Evolutionary conservation across 2,113 vertebrate species (phyloP), one percentile per base, ranked within the genome.

Genomic region (Solea solea): DNA sequence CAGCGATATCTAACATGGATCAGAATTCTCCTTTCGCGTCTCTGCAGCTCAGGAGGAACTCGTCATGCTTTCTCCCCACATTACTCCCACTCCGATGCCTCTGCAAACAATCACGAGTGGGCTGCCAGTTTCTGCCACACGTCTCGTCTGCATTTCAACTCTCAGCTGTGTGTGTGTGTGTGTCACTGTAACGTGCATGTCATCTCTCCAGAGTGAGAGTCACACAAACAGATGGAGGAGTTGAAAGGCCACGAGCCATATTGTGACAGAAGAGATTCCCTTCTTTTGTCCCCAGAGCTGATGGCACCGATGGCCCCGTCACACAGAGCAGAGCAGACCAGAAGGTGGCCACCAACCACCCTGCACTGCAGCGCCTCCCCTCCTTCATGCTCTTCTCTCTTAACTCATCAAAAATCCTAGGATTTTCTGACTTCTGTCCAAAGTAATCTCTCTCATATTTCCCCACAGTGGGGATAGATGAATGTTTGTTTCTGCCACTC

Each of bases 161-260:
- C 62, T 56, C 51, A 59, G 14, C 55, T 52, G 2, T 5, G 8
- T 13, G 3, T 5, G 3, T 5, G 14, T 1, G 10, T 46, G 74
- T 80, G 73, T 70, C 80, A 85, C 76, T 83, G 75, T 72, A 74
- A 78, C 16, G 27, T 78, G 69, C 59, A 63, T 78, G 83, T 83
- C 79, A 75, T 71, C 63, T 59, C 74, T 79, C 28, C 72, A 0
- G 72, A 80, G 64, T 52, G 60, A 84, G 86, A 74, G 86, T 92
- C 90, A 91, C 88, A 91, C 85, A 93, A 91, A 92, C 93, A 94
- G 92, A 94, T 91, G 93, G 91, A 12, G 86, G 85, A 92, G 92
- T 89, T 93, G 88, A 91, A 94, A 94, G 91, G 92, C 93, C 91
- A 92, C 81, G 87, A 87, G 67, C 86, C 52, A 85, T 86, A 91